phyloP scores from a whole-genome alignment of 2,113 vertebrate genomes.

The Nanorana parkeri region DNA sequence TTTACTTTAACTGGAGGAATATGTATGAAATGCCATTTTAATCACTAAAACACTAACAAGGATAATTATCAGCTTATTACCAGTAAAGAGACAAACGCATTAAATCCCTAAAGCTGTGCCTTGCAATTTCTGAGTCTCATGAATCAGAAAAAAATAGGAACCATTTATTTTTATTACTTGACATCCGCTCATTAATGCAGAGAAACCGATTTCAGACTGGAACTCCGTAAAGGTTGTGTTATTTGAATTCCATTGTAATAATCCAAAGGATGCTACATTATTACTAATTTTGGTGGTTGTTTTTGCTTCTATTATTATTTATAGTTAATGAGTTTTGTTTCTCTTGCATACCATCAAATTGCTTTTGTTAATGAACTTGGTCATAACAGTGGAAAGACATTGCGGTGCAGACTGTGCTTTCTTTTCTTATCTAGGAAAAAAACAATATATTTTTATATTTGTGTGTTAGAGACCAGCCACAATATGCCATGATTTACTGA shows the following conservation, averaged over 20 bases:
- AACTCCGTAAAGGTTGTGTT: constrained; percentile 5
- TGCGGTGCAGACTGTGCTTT: too few relatives aligned
- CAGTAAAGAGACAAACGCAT: constrained; percentile 1
- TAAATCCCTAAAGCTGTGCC: neutral
- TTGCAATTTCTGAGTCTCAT: neutral
- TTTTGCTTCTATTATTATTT: neutral
- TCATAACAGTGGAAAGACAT: too few relatives aligned
- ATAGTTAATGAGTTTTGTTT: neutral
- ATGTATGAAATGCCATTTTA: constrained; percentile 6
- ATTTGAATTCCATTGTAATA: constrained; percentile 14
- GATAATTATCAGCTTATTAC: constrained; percentile 16
- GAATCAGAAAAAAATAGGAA: neutral
- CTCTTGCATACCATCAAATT: neutral
- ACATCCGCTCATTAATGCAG: neutral
- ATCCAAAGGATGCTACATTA: neutral
- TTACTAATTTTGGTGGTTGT: constrained; percentile 21
- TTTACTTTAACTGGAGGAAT: neutral
- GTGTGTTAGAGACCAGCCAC: too few relatives aligned
- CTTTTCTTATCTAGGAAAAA: too few relatives aligned
- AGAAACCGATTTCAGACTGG: neutral
- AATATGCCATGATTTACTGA: too few relatives aligned
- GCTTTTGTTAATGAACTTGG: neutral
- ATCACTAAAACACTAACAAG: neutral
- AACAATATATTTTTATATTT: too few relatives aligned
- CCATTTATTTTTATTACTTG: constrained; percentile 25